Conservation (phyloP, 2,888 invertebrate genomes). For the Altica lythri region DNA sequence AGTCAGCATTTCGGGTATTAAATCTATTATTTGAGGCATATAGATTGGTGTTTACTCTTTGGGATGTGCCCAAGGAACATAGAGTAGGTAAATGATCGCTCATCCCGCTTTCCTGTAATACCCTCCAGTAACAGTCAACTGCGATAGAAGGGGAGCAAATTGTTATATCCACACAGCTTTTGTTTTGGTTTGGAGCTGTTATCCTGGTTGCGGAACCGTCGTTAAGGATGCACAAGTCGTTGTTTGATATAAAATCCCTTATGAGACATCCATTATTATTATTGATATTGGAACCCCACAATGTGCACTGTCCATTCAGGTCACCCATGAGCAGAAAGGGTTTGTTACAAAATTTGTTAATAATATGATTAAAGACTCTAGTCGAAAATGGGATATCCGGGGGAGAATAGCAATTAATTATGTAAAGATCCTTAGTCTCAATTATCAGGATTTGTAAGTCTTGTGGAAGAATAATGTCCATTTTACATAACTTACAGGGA, state of each 20-base stretch:
- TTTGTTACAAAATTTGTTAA: not conserved
- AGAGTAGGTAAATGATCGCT: slow-evolving; percentile 2
- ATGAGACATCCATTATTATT: too few relatives aligned
- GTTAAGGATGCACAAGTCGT: not conserved
- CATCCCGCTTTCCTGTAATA: not conserved
- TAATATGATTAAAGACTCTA: not conserved
- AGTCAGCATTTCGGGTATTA: too few relatives aligned
- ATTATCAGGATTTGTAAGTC: not conserved
- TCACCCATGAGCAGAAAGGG: too few relatives aligned
- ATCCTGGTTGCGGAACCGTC: not conserved
- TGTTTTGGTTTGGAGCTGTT: not conserved
- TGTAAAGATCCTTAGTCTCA: not conserved
- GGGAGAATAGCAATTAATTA: not conserved
- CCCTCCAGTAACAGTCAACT: not conserved
- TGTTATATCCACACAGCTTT: not conserved
- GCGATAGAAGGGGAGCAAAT: not conserved
- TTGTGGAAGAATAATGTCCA: not conserved
- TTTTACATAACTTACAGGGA: not conserved
- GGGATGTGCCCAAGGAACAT: not conserved
- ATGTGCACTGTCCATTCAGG: too few relatives aligned
- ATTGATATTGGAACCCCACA: too few relatives aligned
- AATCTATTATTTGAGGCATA: not conserved
- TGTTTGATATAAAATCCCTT: not conserved
- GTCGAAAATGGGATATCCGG: not conserved
- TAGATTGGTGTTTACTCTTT: not conserved